These are phyloP conservation scores for Perizoma affinitatum DNA, from an alignment of 2,888 invertebrate genomes.

Conservation along the genomic window DNA sequence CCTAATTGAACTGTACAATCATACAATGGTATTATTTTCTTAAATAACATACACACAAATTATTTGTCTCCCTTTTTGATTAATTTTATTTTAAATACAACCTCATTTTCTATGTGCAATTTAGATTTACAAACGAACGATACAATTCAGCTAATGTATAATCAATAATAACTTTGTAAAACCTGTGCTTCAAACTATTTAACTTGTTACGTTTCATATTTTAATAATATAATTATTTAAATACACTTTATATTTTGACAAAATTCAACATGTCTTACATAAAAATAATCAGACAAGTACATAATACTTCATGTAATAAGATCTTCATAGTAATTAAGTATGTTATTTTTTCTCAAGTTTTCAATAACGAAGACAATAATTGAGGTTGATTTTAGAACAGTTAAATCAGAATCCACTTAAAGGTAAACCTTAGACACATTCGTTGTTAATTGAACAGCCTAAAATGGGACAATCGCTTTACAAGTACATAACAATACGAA, in stretches of 20 bases:
- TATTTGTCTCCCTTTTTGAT: conserved; percentile 78
- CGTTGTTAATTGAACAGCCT: conserved; percentile 80
- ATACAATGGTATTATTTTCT: conserved; percentile 63
- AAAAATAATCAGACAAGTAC: conserved; percentile 41
- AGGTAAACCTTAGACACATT: conserved; percentile 54
- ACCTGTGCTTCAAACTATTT: conserved; percentile 71
- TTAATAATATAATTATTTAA: conserved; percentile 32
- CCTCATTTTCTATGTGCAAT: conserved; percentile 82
- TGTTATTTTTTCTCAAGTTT: not conserved
- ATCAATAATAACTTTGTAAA: conserved; percentile 60
- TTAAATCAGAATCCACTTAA: conserved; percentile 44
- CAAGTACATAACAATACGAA: conserved; percentile 35
- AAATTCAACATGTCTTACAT: conserved; percentile 44
- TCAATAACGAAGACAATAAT: conserved; percentile 6
- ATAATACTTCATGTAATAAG: conserved; percentile 8
- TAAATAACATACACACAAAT: conserved; percentile 82
- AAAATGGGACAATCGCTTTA: conserved; percentile 60
- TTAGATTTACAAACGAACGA: conserved; percentile 69
- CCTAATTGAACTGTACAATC: conserved; percentile 70
- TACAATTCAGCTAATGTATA: conserved; percentile 55
- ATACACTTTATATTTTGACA: conserved; percentile 30
- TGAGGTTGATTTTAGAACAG: conserved; percentile 29
- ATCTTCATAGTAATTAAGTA: not conserved
- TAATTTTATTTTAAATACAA: conserved; percentile 75
- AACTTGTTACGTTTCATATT: conserved; percentile 61